Conservation (phyloP, 1,140 invertebrate species). For the Lasaia peninsularis region DNA sequence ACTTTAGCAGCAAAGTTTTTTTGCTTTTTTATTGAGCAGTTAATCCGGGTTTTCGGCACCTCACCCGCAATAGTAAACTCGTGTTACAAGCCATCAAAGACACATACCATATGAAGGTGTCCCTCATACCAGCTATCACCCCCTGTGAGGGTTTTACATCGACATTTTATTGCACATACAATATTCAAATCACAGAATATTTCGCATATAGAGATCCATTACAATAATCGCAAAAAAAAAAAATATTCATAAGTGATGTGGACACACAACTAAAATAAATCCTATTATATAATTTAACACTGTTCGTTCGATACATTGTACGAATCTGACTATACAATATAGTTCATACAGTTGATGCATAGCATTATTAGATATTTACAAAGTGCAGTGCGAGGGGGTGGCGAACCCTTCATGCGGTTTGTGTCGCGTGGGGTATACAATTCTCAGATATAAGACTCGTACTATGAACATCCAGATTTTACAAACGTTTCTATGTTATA, state of each 20-base stretch:
- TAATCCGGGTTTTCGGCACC: too few species aligned
- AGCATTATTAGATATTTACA: slow-evolving; percentile 11
- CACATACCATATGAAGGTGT: slow-evolving; percentile 43
- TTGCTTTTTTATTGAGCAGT: too few species aligned
- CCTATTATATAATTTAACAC: slow-evolving; percentile 18
- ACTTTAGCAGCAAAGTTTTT: too few species aligned
- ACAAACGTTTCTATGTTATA: too few species aligned
- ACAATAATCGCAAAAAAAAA: slow-evolving; percentile 29
- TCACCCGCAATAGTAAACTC: not conserved
- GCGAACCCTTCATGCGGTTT: slow-evolving; percentile 11
- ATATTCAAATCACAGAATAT: slow-evolving; percentile 49
- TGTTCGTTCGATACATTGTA: slow-evolving; percentile 3
- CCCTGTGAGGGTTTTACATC: slow-evolving; percentile 34
- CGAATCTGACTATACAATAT: not conserved
- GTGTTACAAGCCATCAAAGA: slow-evolving; percentile 19
- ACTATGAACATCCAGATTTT: not conserved
- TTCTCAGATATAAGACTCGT: not conserved
- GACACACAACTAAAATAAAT: slow-evolving; percentile 18
- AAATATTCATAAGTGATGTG: slow-evolving; percentile 24
- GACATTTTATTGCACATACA: slow-evolving; percentile 49
- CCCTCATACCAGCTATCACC: slow-evolving; percentile 33
- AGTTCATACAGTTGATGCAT: slow-evolving; percentile 2
- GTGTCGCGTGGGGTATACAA: not conserved
- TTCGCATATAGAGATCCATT: slow-evolving; percentile 48
- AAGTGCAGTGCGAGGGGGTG: slow-evolving; percentile 7